phyloP scores from a whole-genome alignment of 2,888 invertebrate genomes.

The Drosophila bunnanda region DNA sequence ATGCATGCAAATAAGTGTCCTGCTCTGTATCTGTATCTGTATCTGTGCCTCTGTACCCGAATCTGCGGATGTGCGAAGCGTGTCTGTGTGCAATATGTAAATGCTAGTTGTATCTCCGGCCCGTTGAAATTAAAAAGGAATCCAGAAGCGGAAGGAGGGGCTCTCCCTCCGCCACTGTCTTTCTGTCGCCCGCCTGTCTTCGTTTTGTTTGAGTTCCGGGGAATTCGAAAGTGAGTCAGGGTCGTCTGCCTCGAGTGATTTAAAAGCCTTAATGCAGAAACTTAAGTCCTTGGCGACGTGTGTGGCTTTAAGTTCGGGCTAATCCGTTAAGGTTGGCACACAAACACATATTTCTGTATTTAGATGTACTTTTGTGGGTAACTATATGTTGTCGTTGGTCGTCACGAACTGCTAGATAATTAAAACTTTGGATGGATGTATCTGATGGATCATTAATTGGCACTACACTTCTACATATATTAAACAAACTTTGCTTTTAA shows the following conservation, averaged over 20 bases:
- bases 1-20: slow-evolving; percentile 46
- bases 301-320: slow-evolving; percentile 14
- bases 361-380: not conserved
- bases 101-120: slow-evolving; percentile 52
- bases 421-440: not conserved
- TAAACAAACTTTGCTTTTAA: too few species aligned
- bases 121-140: slow-evolving; percentile 49
- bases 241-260: slow-evolving; percentile 23
- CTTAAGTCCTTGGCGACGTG: slow-evolving; percentile 15
- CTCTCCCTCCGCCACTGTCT: slow-evolving; percentile 16
- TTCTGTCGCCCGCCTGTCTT: slow-evolving; percentile 25
- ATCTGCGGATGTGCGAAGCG: slow-evolving; percentile 21
- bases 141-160: slow-evolving; percentile 27
- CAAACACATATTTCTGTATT: not conserved
- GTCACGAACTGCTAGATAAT: not conserved
- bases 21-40: slow-evolving; percentile 23
- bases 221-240: slow-evolving; percentile 33
- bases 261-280: slow-evolving; percentile 14
- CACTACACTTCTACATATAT: too few species aligned
- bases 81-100: slow-evolving; percentile 58
- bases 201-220: slow-evolving; percentile 19
- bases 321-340: slow-evolving; percentile 3
- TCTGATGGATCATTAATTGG: not conserved
- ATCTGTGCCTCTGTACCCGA: slow-evolving; percentile 1
- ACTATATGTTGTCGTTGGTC: not conserved